Evolutionary conservation across 2,113 vertebrate species (phyloP).

Genomic region (Myotis brandtii): DNA sequence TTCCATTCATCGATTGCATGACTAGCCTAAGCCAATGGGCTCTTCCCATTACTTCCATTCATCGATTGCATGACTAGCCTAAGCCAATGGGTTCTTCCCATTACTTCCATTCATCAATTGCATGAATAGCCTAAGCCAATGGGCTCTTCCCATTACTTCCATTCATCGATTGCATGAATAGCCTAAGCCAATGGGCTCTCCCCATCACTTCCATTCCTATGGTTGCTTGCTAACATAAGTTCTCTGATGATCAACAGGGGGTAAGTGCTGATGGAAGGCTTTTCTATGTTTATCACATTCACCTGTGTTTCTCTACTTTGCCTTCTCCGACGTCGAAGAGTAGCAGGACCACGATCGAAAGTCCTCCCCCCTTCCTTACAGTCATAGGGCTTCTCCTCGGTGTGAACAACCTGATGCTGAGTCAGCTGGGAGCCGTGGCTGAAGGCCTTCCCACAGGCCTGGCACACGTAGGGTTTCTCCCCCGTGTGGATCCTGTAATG

Average conservation of each 20-base stretch:
- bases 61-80: too few relatives aligned
- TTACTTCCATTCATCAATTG: neutral
- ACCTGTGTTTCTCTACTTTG: neutral
- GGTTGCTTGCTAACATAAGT: slow-evolving; percentile 55
- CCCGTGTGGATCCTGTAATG: slow-evolving; percentile 48
- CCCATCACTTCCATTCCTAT: neutral
- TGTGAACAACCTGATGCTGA: neutral
- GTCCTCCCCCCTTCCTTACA: neutral
- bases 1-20: neutral
- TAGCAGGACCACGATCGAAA: neutral
- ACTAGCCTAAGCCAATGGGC: neutral
- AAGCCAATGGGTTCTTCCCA: neutral
- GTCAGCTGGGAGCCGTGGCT: slow-evolving; percentile 35
- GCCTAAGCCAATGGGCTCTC: neutral
- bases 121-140: too few relatives aligned
- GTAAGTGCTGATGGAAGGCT: slow-evolving; percentile 4
- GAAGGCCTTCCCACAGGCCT: slow-evolving; percentile 51
- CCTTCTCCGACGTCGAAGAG: neutral
- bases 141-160: neutral
- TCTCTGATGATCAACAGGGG: slow-evolving; percentile 62
- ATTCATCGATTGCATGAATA: too few relatives aligned
- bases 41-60: neutral
- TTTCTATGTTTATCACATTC: neutral
- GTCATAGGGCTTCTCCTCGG: neutral
- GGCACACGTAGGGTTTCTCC: neutral